A percentile compares a stretch with the other conserved stretches of the same genome.
Evolutionary conservation across 2,797 vertebrate genomes (phyloP).

Genomic region (Darevskia nairensis): DNA sequence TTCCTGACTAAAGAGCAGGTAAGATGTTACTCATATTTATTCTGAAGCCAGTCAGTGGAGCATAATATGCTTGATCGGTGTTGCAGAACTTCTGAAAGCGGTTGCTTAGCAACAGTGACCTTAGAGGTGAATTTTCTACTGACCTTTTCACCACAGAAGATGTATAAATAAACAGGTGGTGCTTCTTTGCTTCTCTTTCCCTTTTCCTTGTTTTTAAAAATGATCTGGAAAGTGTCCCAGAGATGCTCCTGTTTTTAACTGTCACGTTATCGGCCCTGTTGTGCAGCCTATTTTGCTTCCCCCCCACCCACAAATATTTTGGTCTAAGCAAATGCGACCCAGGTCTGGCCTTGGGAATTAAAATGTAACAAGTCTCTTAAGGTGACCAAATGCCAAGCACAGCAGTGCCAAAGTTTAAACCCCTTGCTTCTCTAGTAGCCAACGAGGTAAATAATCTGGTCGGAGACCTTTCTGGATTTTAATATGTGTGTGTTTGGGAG

Average conservation of each 20-base stretch:
- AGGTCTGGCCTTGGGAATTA: slow-evolving; percentile 2
- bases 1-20: slow-evolving; percentile 71
- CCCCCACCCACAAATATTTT: slow-evolving; percentile 46
- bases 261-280: slow-evolving; percentile 54
- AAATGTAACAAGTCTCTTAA: slow-evolving; percentile 19
- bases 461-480: not conserved
- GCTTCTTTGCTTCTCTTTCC: slow-evolving; percentile 40
- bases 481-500: not conserved
- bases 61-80: slow-evolving; percentile 71
- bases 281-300: slow-evolving; percentile 41
- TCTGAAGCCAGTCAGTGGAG: slow-evolving; percentile 69
- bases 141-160: slow-evolving; percentile 73
- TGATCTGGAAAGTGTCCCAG: slow-evolving; percentile 52
- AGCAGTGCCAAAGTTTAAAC: not conserved
- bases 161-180: slow-evolving; percentile 77
- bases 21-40: slow-evolving; percentile 64
- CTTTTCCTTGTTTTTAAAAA: slow-evolving; percentile 55
- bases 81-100: slow-evolving; percentile 73
- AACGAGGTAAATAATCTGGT: slow-evolving; percentile 61
- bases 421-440: slow-evolving; percentile 49
- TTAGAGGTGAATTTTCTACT: slow-evolving; percentile 78
- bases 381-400: slow-evolving; percentile 4
- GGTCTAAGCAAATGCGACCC: slow-evolving; percentile 19
- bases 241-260: slow-evolving; percentile 60
- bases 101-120: slow-evolving; percentile 89